Percentiles rank a stretch among this genome's conserved stretches.
These are phyloP conservation scores for Heliconius aoede DNA, from an alignment of 2,888 invertebrate species.

Conservation along the genomic window DNA sequence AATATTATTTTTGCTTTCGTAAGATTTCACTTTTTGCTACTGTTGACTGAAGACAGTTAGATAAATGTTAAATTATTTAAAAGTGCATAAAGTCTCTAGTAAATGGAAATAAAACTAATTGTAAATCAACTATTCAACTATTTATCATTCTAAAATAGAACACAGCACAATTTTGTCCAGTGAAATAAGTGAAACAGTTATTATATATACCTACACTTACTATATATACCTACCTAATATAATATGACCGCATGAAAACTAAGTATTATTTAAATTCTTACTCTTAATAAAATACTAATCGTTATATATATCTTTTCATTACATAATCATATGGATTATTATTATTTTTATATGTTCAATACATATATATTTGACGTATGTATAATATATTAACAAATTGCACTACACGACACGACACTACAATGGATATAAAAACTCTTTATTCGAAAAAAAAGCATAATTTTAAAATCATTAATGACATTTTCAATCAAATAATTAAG, in stretches of 20 bases:
- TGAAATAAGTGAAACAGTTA: too few species aligned
- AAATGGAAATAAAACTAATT: neutral
- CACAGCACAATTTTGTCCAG: too few species aligned
- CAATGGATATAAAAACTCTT: neutral
- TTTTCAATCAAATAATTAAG: neutral
- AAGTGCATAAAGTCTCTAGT: neutral
- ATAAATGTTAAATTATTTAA: neutral
- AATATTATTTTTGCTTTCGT: constrained; percentile 45
- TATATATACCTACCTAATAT: too few species aligned
- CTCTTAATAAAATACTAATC: too few species aligned
- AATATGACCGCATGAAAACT: too few species aligned
- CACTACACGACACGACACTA: neutral
- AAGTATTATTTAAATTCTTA: too few species aligned
- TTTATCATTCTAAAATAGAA: too few species aligned
- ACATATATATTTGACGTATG: neutral
- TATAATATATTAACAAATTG: neutral
- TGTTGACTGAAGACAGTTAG: neutral
- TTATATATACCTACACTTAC: too few species aligned
- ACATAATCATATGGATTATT: too few species aligned
- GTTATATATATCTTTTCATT: too few species aligned
- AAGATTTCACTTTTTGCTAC: constrained; percentile 10
- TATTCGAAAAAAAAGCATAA: neutral
- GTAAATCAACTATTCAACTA: too few species aligned
- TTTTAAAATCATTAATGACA: neutral
- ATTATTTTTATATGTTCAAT: too few species aligned